Evolutionary conservation across 2,113 vertebrate species (phyloP).

Genomic region (Illadopsis cleaveri): DNA sequence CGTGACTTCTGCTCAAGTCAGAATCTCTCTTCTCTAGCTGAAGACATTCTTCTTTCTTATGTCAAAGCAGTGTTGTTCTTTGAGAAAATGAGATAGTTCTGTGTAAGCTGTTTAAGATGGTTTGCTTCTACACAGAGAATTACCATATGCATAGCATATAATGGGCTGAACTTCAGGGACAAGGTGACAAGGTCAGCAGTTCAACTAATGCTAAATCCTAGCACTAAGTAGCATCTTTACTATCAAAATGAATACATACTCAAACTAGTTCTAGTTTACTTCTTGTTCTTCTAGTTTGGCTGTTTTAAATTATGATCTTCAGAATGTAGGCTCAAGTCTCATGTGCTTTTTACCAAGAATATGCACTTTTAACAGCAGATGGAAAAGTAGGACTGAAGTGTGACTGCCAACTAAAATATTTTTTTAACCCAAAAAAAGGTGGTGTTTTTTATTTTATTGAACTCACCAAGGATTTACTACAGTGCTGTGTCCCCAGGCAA

Average conservation of each 20-base stretch:
- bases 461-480: slow-evolving; percentile 93
- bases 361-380: neutral
- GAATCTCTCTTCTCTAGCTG: neutral
- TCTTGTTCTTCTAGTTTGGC: neutral
- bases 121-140: neutral
- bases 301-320: neutral
- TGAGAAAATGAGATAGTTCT: neutral
- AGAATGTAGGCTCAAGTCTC: neutral
- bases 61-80: neutral
- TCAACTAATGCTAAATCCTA: neutral
- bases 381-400: neutral
- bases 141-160: neutral
- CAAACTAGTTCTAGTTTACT: neutral
- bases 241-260: neutral
- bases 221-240: neutral
- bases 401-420: neutral
- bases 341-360: neutral
- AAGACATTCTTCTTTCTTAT: neutral
- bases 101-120: neutral
- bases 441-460: neutral
- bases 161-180: neutral
- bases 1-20: neutral
- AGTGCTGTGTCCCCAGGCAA: slow-evolving; percentile 96
- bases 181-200: neutral
- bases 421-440: neutral